These are phyloP conservation scores for Ceratothoa steindachneri DNA, from an alignment of 2,888 invertebrate species.

Conservation along the genomic window DNA sequence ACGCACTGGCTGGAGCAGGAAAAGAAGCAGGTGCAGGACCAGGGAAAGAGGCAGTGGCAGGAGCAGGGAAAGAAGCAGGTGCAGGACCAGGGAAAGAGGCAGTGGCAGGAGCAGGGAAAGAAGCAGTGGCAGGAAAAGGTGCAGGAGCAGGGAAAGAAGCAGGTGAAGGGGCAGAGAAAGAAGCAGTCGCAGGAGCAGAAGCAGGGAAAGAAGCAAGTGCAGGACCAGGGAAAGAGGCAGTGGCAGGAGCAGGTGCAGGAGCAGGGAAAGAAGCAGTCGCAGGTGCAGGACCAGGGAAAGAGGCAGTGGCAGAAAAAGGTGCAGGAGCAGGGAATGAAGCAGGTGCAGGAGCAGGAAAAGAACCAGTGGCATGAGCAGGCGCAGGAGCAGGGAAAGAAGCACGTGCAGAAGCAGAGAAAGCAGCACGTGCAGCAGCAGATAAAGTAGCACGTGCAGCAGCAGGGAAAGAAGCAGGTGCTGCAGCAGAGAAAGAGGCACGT, in stretches of 20 bases:
- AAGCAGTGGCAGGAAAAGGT: neutral
- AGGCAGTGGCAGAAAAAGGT: too few relatives aligned
- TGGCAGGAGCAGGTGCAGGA: neutral
- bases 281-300: too few relatives aligned
- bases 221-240: too few relatives aligned
- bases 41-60: too few relatives aligned
- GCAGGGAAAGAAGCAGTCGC: too few relatives aligned
- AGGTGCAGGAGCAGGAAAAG: neutral
- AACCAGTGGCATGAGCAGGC: neutral
- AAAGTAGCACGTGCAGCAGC: constrained; percentile 2
- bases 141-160: neutral
- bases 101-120: too few relatives aligned
- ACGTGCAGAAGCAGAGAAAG: neutral
- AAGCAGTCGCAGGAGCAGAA: neutral
- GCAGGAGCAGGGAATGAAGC: neutral
- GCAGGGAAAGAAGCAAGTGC: neutral
- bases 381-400: constrained; percentile 5
- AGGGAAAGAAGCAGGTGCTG: neutral
- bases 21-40: neutral
- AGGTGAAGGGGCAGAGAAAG: neutral
- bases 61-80: neutral
- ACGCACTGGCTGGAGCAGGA: too few relatives aligned
- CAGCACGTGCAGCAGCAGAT: neutral
- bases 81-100: too few relatives aligned
- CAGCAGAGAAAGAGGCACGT: neutral